Base-by-base conservation (phyloP, 1,140 invertebrate genomes). In the Temnothorax nylanderi region DNA sequence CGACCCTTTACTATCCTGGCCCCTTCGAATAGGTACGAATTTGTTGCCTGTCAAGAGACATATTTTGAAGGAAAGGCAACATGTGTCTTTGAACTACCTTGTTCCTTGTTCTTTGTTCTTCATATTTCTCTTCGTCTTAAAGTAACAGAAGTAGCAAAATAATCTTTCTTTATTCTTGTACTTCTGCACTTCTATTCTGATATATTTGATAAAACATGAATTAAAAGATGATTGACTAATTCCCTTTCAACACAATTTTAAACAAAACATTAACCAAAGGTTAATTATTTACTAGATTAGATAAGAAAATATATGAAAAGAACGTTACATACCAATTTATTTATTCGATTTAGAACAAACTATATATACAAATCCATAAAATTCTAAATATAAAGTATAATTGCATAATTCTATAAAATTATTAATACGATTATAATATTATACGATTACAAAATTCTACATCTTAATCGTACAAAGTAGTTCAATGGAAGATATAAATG, bases 41-140 rank as follows among this genome's bases (percentile, higher is more conserved):
- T 78, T 85, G 82, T 85, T 47, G 60, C 34, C 37, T 32, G 82
- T 85, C 74, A 78, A 34, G 21, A 21, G 60, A 65, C 21, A 44
- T 41, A 54, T 77, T 34, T 64, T 58, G 47, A 51, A 44, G 10
- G 21, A 54, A 47, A 78, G 26, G 26, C 3, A 76, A 44, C 82
- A 47, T 34, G 41, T 51, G 18, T 78, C 26, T 76, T 85, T 7
- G n/a, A 5, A 51, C 26, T 64, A 54, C 3, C 21, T 1, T 26
- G 26, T 26, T 26, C 26, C 26, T 26, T 32, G 34, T 13, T 21
- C 8, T 7, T 60, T 32, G 26, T 21, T 2, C n/a, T 41, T 2
- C 4, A 74, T 32, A 49, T 18, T n/a, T 60, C 44, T 32, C 54
- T 72, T 47, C 13, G 0, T 47, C 13, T 16, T n/a, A 34, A 11